Conservation (phyloP, 2,797 vertebrate species). For the Neosilurus hyrtlii region DNA sequence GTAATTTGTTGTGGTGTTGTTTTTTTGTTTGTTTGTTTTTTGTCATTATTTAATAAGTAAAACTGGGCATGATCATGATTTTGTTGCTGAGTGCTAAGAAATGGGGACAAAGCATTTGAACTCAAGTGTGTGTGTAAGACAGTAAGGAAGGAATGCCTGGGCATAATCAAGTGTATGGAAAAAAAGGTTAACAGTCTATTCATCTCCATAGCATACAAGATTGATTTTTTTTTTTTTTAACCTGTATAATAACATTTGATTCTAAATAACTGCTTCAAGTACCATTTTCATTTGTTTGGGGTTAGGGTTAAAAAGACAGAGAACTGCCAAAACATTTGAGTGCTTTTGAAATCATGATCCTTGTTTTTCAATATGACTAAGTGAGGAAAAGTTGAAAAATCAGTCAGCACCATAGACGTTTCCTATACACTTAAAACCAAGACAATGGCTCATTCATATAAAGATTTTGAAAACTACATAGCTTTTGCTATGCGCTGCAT, state of each 20-base stretch:
- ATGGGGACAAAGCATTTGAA: slow-evolving; percentile 45
- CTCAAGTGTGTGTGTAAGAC: slow-evolving; percentile 39
- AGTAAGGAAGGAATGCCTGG: slow-evolving; percentile 58
- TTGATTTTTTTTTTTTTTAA: slow-evolving; percentile 57
- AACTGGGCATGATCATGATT: slow-evolving; percentile 57
- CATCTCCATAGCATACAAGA: slow-evolving; percentile 64
- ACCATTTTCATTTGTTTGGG: slow-evolving; percentile 60
- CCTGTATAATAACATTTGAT: slow-evolving; percentile 61
- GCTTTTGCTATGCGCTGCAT: slow-evolving; percentile 52
- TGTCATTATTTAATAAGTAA: slow-evolving; percentile 44
- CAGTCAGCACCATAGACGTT: slow-evolving; percentile 75
- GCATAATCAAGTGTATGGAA: slow-evolving; percentile 55
- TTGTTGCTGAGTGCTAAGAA: slow-evolving; percentile 57
- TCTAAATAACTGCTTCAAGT: slow-evolving; percentile 65
- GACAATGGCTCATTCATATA: slow-evolving; percentile 64
- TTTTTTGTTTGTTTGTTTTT: slow-evolving; percentile 45
- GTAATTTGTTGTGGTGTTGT: slow-evolving; percentile 58
- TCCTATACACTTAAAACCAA: slow-evolving; percentile 60
- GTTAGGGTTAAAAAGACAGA: slow-evolving; percentile 51
- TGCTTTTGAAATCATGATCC: slow-evolving; percentile 59
- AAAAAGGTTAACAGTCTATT: slow-evolving; percentile 72
- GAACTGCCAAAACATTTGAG: slow-evolving; percentile 61
- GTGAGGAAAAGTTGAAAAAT: slow-evolving; percentile 49
- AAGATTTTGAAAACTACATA: slow-evolving; percentile 57
- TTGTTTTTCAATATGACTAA: slow-evolving; percentile 35